Conservation (phyloP, 2,113 vertebrate species). For the Rhea americana region DNA sequence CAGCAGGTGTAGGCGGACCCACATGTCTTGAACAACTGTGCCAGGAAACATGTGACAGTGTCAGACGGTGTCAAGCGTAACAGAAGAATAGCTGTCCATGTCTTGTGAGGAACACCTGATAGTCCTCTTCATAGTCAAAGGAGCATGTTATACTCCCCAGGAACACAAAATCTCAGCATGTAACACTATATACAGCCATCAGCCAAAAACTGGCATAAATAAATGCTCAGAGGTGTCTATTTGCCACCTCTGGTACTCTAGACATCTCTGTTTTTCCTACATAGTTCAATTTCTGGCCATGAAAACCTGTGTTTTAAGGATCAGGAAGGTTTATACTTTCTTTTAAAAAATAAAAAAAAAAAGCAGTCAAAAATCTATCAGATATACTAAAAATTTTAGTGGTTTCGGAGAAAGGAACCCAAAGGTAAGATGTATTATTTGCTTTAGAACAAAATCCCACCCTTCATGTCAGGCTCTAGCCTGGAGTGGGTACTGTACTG, state of each 20-base stretch:
- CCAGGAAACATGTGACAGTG: not conserved
- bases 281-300: not conserved
- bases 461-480: not conserved
- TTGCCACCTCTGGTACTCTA: slow-evolving; percentile 8
- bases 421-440: not conserved
- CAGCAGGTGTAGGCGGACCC: not conserved
- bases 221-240: not conserved
- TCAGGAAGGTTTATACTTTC: not conserved
- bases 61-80: not conserved
- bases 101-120: not conserved
- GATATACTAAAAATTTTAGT: not conserved
- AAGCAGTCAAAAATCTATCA: not conserved
- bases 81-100: not conserved
- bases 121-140: not conserved
- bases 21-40: fast-evolving
- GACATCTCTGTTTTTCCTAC: not conserved
- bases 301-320: not conserved
- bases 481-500: not conserved
- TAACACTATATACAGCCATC: not conserved
- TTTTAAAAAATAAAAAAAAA: no score
- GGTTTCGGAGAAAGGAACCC: not conserved
- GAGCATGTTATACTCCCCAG: not conserved
- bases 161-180: fast-evolving
- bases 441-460: slow-evolving; percentile 22
- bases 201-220: fast-evolving